Conservation (phyloP, 2,888 invertebrate species). For the Exephanes ischioxanthus region DNA sequence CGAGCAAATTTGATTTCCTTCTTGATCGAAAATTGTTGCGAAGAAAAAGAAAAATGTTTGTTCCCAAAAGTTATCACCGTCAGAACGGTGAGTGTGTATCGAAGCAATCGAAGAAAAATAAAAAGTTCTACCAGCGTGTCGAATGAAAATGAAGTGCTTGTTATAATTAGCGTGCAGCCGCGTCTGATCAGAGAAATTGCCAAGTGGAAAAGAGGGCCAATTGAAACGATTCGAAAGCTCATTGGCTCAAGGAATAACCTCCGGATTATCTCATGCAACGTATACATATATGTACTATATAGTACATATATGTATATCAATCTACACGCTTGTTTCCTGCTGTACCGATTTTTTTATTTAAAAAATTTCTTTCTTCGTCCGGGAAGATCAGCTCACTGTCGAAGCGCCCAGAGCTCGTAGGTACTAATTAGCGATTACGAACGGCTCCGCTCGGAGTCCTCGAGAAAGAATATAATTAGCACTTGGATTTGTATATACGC, state of each 20-base stretch:
- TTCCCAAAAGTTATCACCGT: too few relatives aligned
- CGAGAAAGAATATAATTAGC: conserved; percentile 79
- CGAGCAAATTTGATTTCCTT: too few relatives aligned
- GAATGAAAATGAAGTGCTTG: conserved; percentile 21
- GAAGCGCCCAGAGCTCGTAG: conserved; percentile 71
- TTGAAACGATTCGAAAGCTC: conserved; percentile 47
- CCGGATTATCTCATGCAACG: neutral
- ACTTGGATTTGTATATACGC: conserved; percentile 72
- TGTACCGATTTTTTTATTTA: neutral
- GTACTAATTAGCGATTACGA: conserved; percentile 80
- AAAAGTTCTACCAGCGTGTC: conserved; percentile 15
- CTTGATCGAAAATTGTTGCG: too few relatives aligned
- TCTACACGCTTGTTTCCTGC: neutral
- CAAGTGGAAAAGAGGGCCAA: conserved; percentile 37
- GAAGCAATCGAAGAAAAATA: neutral
- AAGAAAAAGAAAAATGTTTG: too few relatives aligned
- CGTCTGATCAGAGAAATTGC: conserved; percentile 38
- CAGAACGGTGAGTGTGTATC: neutral
- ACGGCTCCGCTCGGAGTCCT: conserved; percentile 74
- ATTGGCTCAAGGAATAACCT: conserved; percentile 30
- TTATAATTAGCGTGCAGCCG: conserved; percentile 29
- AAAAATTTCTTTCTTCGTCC: conserved; percentile 27
- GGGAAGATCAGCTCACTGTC: conserved; percentile 49
- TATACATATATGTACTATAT: too few relatives aligned
- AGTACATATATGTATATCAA: neutral